Conservation (phyloP, 92 coral and sea anemone genomes). For the Isaurus tuberculatus region DNA sequence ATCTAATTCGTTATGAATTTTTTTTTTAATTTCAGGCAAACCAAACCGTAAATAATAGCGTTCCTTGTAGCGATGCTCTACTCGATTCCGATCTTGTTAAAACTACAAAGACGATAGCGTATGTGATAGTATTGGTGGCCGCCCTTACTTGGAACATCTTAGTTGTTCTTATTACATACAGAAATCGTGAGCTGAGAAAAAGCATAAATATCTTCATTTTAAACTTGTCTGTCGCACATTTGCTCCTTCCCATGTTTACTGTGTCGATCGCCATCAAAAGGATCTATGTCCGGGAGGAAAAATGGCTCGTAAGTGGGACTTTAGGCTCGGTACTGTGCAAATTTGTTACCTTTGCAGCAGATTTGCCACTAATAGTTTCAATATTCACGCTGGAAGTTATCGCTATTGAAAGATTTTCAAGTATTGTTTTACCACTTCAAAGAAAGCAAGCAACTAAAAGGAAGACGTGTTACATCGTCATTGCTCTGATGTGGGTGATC, state of each 20-base stretch:
- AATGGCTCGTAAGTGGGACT: neutral
- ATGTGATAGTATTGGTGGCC: neutral
- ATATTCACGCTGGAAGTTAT: conserved; percentile 15
- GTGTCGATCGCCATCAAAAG: neutral
- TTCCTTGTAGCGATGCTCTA: neutral
- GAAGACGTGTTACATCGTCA: neutral
- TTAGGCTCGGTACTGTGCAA: neutral
- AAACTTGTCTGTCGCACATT: neutral
- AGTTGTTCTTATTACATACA: neutral
- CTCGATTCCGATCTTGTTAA: conserved; percentile 5
- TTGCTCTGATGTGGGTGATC: neutral
- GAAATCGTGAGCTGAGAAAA: conserved; percentile 2
- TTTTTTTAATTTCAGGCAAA: conserved; percentile 1
- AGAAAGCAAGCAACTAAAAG: neutral
- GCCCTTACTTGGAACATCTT: neutral
- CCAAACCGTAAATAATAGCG: neutral
- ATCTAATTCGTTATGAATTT: neutral
- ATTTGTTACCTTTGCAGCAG: neutral
- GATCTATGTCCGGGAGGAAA: neutral
- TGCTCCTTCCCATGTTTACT: neutral
- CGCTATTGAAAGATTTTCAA: conserved; percentile 6
- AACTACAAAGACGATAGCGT: neutral
- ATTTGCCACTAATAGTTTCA: neutral
- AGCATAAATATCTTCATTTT: neutral
- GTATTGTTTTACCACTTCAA: conserved; percentile 6